Conservation (phyloP, 2,797 vertebrate species). For the Eulemur mongoz region DNA sequence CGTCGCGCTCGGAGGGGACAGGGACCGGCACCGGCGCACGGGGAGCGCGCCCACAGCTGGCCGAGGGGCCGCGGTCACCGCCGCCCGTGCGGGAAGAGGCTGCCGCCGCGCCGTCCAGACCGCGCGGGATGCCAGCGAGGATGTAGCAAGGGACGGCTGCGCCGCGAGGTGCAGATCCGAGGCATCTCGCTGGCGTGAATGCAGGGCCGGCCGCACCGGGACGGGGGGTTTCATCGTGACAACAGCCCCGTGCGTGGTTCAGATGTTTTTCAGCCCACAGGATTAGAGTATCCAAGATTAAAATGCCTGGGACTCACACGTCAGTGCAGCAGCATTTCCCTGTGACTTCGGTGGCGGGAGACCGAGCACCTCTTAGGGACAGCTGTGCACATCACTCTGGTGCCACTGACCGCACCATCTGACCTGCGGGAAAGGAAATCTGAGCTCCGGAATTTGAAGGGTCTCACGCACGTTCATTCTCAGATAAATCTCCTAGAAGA, state of each 20-base stretch:
- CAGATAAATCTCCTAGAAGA: not conserved
- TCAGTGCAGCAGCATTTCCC: not conserved
- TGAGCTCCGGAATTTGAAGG: not conserved
- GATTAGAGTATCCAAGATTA: not conserved
- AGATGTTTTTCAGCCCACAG: not conserved
- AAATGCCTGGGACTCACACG: not conserved
- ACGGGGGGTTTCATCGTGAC: not conserved
- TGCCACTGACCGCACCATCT: not conserved
- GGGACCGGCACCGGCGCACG: not conserved
- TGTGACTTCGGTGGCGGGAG: not conserved
- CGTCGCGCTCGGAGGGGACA: not conserved
- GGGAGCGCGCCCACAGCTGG: not conserved
- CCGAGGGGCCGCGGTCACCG: not conserved
- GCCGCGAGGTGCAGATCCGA: not conserved
- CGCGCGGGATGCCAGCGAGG: not conserved
- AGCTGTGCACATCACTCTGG: not conserved
- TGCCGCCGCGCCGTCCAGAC: not conserved
- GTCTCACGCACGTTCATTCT: not conserved
- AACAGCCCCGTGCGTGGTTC: not conserved
- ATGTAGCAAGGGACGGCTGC: not conserved
- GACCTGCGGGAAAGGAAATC: conserved; percentile 1
- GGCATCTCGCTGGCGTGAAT: not conserved
- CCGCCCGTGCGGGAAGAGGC: not conserved
- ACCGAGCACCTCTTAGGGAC: conserved; percentile 8
- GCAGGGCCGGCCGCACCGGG: not conserved